Evolutionary conservation across 2,888 invertebrate genomes (phyloP).

Genomic region (Dynastes hyllus): DNA sequence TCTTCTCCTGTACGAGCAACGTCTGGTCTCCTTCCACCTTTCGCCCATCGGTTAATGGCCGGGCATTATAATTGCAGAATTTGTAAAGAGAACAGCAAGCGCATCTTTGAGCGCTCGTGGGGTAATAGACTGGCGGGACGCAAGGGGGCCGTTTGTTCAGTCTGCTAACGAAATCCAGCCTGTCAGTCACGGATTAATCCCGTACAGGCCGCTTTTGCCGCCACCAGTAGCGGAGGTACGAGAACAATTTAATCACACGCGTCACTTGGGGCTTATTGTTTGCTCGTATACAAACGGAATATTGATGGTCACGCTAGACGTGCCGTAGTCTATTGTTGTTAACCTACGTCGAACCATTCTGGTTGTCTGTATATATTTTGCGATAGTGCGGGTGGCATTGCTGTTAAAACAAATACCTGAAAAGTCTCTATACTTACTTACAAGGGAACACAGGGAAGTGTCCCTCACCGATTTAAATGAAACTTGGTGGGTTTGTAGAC

Average conservation of each 20-base stretch:
- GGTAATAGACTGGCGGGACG: no score
- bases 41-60: slow-evolving; percentile 11
- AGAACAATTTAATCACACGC: slow-evolving; percentile 56
- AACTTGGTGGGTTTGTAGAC: no score
- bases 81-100: not conserved
- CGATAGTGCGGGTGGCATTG: no score
- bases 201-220: slow-evolving; percentile 19
- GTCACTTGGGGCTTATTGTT: slow-evolving; percentile 50
- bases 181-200: slow-evolving; percentile 54
- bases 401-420: no score
- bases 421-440: no score
- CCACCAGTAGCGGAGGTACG: no score
- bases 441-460: no score
- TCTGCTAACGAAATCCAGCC: slow-evolving; percentile 48
- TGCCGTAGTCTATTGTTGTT: slow-evolving; percentile 37
- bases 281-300: slow-evolving; percentile 16
- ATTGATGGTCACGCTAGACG: slow-evolving; percentile 39
- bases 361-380: not conserved
- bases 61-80: not conserved
- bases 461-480: no score
- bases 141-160: not conserved
- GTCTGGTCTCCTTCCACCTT: not conserved
- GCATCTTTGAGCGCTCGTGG: no score
- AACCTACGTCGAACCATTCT: not conserved
- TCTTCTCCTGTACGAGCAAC: not conserved